Conservation (phyloP, 2,113 vertebrate genomes). For the Gymnorhina tibicen region DNA sequence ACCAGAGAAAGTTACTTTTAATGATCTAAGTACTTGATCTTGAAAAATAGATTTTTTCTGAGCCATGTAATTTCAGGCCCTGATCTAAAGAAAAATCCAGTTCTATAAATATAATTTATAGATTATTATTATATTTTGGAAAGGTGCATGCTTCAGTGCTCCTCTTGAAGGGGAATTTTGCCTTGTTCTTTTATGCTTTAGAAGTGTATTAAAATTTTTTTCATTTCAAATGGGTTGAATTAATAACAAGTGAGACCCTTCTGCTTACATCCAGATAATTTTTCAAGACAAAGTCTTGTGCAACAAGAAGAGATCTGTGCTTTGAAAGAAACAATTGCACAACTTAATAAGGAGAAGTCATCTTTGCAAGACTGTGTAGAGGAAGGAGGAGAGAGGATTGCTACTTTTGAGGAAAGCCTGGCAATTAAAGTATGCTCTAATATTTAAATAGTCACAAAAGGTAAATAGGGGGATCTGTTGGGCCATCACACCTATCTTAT, state of each 20-base stretch:
- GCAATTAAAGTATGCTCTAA: slow-evolving; percentile 65
- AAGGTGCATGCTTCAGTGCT: neutral
- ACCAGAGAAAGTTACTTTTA: neutral
- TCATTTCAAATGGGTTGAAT: neutral
- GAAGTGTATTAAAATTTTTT: neutral
- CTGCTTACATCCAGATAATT: slow-evolving; percentile 67
- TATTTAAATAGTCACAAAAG: neutral
- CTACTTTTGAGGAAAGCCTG: slow-evolving; percentile 69
- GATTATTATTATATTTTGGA: neutral
- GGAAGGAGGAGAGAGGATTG: slow-evolving; percentile 71
- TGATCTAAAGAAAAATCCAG: neutral
- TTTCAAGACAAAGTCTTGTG: slow-evolving; percentile 66
- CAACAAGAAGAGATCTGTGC: slow-evolving; percentile 72
- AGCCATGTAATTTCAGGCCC: neutral
- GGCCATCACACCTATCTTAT: neutral
- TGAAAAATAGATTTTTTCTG: neutral
- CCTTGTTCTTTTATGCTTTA: neutral
- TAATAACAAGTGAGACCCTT: slow-evolving; percentile 26
- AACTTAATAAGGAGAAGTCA: slow-evolving; percentile 72
- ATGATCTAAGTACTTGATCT: neutral
- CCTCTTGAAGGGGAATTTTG: neutral
- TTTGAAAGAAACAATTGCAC: slow-evolving; percentile 65
- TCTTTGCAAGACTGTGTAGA: slow-evolving; percentile 73
- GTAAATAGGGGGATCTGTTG: neutral
- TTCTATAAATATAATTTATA: neutral